Conservation (phyloP, 2,888 invertebrate genomes). For the Drosophila demipolita region DNA sequence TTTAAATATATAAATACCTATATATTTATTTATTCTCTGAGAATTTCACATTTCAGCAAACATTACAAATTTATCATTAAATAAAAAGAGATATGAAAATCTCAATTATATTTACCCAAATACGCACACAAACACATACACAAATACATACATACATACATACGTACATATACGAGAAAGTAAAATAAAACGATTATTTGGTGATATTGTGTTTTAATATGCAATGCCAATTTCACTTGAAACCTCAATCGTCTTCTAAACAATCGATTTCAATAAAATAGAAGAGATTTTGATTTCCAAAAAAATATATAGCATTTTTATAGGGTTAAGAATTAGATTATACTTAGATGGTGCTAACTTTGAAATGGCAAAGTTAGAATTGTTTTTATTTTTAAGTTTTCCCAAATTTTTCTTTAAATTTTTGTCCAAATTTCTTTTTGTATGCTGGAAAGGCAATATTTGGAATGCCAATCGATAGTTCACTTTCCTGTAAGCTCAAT, state of each 20-base stretch:
- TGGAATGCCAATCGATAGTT: background rate
- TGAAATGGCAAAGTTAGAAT: too few species aligned
- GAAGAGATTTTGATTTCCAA: background rate
- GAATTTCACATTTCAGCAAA: conserved; percentile 56
- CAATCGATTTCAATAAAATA: background rate
- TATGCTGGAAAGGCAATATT: background rate
- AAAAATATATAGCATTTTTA: background rate
- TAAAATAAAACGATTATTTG: conserved; percentile 71
- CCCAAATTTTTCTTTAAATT: background rate
- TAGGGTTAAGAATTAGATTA: background rate
- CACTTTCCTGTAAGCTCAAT: background rate
- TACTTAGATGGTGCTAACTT: background rate
- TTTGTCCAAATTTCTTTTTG: background rate
- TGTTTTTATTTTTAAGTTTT: too few species aligned
- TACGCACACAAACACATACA: conserved; percentile 11
- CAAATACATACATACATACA: conserved; percentile 21
- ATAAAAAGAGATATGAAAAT: conserved; percentile 2
- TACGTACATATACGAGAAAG: conserved; percentile 42
- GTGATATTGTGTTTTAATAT: conserved; percentile 67
- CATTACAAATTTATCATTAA: conserved; percentile 31
- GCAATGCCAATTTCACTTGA: conserved; percentile 41
- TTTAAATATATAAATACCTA: background rate
- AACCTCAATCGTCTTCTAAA: background rate
- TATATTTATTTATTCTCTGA: conserved; percentile 26
- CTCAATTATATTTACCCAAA: conserved; percentile 27